These are phyloP conservation scores for Micoletzkya japonica DNA, from an alignment of 2,888 invertebrate species.

Conservation along the genomic window DNA sequence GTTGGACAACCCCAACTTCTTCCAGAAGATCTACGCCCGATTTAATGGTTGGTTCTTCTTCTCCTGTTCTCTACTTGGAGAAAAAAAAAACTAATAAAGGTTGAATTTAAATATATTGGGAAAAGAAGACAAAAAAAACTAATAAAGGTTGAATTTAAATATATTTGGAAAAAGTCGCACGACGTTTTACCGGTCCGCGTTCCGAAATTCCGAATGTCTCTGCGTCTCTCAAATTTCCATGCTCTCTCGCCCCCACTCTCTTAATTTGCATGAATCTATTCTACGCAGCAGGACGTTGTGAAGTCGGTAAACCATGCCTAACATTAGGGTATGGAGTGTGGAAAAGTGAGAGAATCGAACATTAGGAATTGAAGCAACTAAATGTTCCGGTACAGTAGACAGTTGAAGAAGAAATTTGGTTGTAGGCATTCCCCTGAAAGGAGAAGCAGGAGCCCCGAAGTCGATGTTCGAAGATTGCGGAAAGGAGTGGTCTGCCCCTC, in stretches of 20 bases:
- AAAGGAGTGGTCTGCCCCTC: constrained; percentile 57
- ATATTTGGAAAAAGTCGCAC: too few species aligned
- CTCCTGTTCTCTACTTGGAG: constrained; percentile 4
- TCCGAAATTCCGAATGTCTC: too few species aligned
- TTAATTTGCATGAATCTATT: too few species aligned
- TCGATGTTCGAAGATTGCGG: constrained; percentile 59
- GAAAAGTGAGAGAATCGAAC: too few species aligned
- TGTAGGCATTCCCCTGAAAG: constrained; percentile 53
- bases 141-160: neutral
- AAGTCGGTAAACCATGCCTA: too few species aligned
- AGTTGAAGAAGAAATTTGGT: neutral
- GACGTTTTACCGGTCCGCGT: too few species aligned
- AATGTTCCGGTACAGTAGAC: too few species aligned
- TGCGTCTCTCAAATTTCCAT: too few species aligned
- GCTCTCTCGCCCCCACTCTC: too few species aligned
- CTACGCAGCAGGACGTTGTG: too few species aligned
- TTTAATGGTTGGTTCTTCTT: constrained; percentile 46
- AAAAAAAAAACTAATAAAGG: neutral
- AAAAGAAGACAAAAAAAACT: neutral
- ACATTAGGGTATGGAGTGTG: too few species aligned
- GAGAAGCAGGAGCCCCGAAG: constrained; percentile 51
- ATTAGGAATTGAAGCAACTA: too few species aligned
- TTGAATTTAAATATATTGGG: neutral
- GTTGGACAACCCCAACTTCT: constrained; percentile 53
- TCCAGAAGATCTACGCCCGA: constrained; percentile 58